Base-by-base conservation (phyloP, 1,140 invertebrate genomes). In the Calephelis nemesis region DNA sequence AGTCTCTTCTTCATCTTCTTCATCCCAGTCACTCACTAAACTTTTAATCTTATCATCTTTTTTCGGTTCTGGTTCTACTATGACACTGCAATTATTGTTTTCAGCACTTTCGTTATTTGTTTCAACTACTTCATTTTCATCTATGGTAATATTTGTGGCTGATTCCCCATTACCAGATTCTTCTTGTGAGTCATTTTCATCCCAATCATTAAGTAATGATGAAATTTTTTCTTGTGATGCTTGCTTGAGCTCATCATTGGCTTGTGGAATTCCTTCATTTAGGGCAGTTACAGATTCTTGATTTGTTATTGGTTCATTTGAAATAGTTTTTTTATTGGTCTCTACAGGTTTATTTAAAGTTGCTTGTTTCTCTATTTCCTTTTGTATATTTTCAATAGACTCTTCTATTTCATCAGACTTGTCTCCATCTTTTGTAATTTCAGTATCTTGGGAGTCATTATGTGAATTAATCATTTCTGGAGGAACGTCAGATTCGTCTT, bases 131-230 rank as follows among this genome's bases (percentile, higher is more conserved):
- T 50, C 50, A 19, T 60, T 60, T 60, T 67, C 69, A 62, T 42
- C 45, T 11, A 52, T 62, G 42, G 30, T 30, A 7, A 63, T 68
- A 19, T 73, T 63, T 64, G 66, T 65, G 69, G 9, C 42, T 54
- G n/a, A 39, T 66, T 71, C 68, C 39, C 67, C 68, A 42, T 12
- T 67, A 58, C 19, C 13, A 45, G 47, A 39, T 66, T 71, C 84
- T 65, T 87, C 86, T 72, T 91, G 89, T 11, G 90, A 90, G 72
- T 92, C 91, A 83, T 91, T 92, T 54, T 92, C 92, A 70, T 92
- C 91, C 92, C 92, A 92, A 68, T 92, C 92, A 82, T 88, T 88
- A 19, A 92, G 72, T 12, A 92, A 79, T 19, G 85, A 87, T 40
- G 89, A 87, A 65, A 92, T 88, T 77, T 92, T 92, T 74, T 83